These are phyloP conservation scores for Babyrousa celebensis DNA, from an alignment of 2,797 vertebrate species.

Conservation along the genomic window DNA sequence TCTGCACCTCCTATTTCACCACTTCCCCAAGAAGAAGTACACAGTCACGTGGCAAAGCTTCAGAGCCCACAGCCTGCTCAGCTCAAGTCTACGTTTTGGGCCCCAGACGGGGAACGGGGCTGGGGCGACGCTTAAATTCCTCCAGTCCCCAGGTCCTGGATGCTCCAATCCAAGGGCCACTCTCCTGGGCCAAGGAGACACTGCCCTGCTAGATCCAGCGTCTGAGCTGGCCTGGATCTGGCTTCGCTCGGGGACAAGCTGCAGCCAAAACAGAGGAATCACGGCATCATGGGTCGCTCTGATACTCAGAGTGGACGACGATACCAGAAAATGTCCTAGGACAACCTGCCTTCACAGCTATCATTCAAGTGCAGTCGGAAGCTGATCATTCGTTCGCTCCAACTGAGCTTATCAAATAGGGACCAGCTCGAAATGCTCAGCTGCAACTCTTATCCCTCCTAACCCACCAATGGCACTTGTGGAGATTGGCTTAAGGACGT, in stretches of 20 bases:
- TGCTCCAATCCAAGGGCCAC: background rate
- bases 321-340: background rate
- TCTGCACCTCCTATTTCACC: background rate
- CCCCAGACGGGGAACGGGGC: background rate
- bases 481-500: background rate
- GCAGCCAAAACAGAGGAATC: background rate
- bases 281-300: background rate
- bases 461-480: background rate
- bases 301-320: background rate
- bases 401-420: background rate
- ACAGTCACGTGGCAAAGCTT: background rate
- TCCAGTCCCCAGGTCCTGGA: background rate
- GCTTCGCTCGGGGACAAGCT: background rate
- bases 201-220: background rate
- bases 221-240: background rate
- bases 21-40: background rate
- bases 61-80: background rate
- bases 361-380: background rate
- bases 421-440: background rate
- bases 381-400: background rate
- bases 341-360: background rate
- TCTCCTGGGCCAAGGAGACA: background rate
- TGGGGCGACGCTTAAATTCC: background rate
- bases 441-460: background rate
- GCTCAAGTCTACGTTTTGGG: background rate